Conservation (phyloP, 1,140 invertebrate species). For the Ridgeia piscesae region DNA sequence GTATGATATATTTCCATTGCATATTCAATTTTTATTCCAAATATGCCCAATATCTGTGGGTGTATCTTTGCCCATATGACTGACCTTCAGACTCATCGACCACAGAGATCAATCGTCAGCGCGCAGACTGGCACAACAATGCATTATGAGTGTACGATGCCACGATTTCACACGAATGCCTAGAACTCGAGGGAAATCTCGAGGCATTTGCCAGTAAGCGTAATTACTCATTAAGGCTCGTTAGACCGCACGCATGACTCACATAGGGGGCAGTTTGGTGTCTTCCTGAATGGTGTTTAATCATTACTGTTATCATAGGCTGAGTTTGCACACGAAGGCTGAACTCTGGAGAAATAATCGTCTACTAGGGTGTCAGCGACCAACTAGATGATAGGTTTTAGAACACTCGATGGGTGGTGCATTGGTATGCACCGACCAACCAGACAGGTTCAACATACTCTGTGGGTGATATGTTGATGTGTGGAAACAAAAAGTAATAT, state of each 20-base stretch:
- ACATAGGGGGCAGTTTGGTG: background rate
- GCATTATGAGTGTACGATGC: background rate
- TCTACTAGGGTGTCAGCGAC: background rate
- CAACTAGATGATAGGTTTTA: too few species aligned
- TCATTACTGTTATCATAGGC: background rate
- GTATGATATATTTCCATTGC: too few species aligned
- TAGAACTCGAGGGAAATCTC: background rate
- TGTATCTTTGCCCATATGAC: background rate
- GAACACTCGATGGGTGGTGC: too few species aligned
- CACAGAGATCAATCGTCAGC: background rate
- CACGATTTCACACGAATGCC: background rate
- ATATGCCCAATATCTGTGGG: too few species aligned
- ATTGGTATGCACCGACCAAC: too few species aligned
- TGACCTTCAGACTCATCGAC: background rate
- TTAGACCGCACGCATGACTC: background rate
- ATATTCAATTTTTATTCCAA: too few species aligned
- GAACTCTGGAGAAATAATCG: background rate
- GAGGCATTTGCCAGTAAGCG: background rate
- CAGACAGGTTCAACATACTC: too few species aligned
- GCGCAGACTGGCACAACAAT: background rate
- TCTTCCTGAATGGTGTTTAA: background rate
- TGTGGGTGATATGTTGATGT: too few species aligned
- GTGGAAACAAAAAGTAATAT: too few species aligned
- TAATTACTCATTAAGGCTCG: background rate
- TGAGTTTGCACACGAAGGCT: background rate